Conservation (phyloP, 2,797 vertebrate species). For the Presbytis comata region DNA sequence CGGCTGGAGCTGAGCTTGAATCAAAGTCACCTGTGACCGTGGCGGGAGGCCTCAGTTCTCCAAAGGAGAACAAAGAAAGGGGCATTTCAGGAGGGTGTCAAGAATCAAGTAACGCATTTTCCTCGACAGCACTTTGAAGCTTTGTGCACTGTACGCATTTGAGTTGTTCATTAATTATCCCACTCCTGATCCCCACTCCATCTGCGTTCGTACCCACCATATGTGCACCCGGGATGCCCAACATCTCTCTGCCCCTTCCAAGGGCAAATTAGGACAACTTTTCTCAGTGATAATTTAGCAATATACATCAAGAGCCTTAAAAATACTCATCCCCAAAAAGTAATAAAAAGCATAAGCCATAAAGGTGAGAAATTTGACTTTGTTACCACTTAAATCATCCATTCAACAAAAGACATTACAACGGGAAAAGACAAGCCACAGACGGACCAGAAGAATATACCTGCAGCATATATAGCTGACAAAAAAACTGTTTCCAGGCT, state of each 20-base stretch:
- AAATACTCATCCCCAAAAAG: slow-evolving; percentile 25
- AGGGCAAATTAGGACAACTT: background rate
- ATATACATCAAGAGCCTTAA: slow-evolving; percentile 35
- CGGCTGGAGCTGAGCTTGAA: background rate
- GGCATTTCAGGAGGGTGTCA: background rate
- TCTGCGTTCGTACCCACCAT: background rate
- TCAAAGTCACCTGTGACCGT: background rate
- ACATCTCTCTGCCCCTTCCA: background rate
- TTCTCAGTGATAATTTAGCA: slow-evolving; percentile 8
- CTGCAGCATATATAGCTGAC: background rate
- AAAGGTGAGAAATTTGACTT: slow-evolving; percentile 59
- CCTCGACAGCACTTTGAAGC: background rate
- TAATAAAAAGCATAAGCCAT: slow-evolving; percentile 42
- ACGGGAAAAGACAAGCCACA: slow-evolving; percentile 18
- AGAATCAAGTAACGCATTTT: background rate
- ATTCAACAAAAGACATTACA: slow-evolving; percentile 8
- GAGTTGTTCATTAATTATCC: background rate
- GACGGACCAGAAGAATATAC: background rate
- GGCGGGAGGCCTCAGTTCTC: background rate
- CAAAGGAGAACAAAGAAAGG: slow-evolving; percentile 3
- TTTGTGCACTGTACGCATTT: background rate
- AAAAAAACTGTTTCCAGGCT: slow-evolving; percentile 33
- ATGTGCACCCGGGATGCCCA: background rate
- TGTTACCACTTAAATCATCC: slow-evolving; percentile 48
- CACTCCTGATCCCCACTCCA: background rate